Conservation (phyloP, 2,113 vertebrate genomes). For the Mola mola region DNA sequence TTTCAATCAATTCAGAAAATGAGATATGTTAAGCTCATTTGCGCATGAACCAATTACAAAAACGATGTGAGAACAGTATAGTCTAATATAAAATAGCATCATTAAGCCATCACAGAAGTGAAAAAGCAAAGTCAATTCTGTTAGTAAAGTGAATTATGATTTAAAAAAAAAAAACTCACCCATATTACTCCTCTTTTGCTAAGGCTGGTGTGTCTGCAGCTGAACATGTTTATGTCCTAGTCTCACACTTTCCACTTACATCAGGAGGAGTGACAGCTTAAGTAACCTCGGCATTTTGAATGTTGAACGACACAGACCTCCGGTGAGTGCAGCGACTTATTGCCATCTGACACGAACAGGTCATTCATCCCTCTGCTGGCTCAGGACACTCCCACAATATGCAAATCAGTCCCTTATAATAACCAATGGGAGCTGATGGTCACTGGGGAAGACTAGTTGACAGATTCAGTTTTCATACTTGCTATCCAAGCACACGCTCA, state of each 20-base stretch:
- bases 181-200: slow-evolving; percentile 74
- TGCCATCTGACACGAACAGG: slow-evolving; percentile 75
- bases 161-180: slow-evolving; percentile 80
- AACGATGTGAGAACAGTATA: no score
- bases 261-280: slow-evolving; percentile 43
- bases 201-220: slow-evolving; percentile 62
- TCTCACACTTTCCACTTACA: slow-evolving; percentile 64
- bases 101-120: no score
- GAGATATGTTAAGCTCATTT: no score
- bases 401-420: slow-evolving; percentile 64
- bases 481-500: slow-evolving; percentile 2
- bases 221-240: slow-evolving; percentile 79
- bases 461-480: slow-evolving; percentile 40
- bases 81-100: no score
- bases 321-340: slow-evolving; percentile 67
- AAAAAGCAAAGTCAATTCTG: slow-evolving; percentile 14
- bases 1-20: no score
- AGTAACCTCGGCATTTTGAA: slow-evolving; percentile 70
- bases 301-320: slow-evolving; percentile 63
- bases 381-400: slow-evolving; percentile 78
- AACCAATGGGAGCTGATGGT: slow-evolving; percentile 67
- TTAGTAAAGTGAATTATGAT: slow-evolving; percentile 20
- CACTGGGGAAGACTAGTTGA: slow-evolving; percentile 38
- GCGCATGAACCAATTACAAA: no score
- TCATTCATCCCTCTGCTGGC: slow-evolving; percentile 74